Evolutionary conservation across 2,113 vertebrate genomes (phyloP).

Genomic region (Chaetops frenatus): DNA sequence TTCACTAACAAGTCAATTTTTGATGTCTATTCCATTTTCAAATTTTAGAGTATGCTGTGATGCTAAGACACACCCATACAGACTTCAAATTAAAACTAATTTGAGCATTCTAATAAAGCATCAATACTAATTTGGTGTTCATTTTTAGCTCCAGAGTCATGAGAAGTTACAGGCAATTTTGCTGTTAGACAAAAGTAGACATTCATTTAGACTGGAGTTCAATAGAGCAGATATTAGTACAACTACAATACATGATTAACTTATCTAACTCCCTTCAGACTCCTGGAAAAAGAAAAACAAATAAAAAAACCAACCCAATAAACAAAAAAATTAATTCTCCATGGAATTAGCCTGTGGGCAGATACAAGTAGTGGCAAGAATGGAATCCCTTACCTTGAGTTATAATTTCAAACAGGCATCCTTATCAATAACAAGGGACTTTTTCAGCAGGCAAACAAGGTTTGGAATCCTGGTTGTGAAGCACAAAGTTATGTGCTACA

Average conservation of each 20-base stretch:
- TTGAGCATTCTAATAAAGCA: background rate
- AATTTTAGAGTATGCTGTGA: background rate
- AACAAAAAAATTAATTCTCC: background rate
- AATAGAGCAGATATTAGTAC: background rate
- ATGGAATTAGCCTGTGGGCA: background rate
- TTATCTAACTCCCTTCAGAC: background rate
- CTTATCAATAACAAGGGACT: background rate
- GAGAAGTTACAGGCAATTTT: background rate
- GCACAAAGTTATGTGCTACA: fast-evolving
- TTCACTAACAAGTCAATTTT: background rate
- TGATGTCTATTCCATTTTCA: background rate
- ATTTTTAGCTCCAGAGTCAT: background rate
- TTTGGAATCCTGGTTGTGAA: background rate
- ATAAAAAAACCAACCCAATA: too few relatives aligned
- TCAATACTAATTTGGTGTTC: background rate
- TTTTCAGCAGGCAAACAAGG: background rate
- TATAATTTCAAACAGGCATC: background rate
- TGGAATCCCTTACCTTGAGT: fast-evolving
- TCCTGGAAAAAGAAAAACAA: background rate
- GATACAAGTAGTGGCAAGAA: background rate
- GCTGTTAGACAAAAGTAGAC: background rate
- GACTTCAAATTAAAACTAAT: background rate
- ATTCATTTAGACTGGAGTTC: background rate
- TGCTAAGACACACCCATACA: background rate
- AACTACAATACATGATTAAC: background rate